A percentile compares a stretch with the other conserved stretches of the same genome.
Evolutionary conservation across 1,140 invertebrate species (phyloP).

Genomic region (Phocides pigmalion): DNA sequence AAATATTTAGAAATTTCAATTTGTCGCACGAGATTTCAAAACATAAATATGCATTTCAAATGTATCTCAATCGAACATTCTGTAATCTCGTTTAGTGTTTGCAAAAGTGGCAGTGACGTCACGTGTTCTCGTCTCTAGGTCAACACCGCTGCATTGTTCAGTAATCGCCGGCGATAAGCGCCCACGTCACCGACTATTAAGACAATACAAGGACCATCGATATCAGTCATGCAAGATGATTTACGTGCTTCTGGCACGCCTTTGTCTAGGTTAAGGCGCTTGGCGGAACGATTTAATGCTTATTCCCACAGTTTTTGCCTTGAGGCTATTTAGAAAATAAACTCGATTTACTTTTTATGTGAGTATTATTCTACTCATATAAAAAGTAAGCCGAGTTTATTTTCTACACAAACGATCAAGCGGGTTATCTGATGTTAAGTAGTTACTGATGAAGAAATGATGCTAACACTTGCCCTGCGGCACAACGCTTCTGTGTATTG

Average conservation of each 20-base stretch:
- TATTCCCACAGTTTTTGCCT: slow-evolving; percentile 3
- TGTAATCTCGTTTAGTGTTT: not conserved
- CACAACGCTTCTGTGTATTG: too few species aligned
- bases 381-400: too few species aligned
- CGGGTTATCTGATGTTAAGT: too few species aligned
- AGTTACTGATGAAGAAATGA: too few species aligned
- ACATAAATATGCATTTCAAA: not conserved
- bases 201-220: slow-evolving; percentile 23
- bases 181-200: slow-evolving; percentile 18
- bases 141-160: slow-evolving; percentile 14
- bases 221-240: slow-evolving; percentile 23
- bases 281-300: not conserved
- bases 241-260: slow-evolving; percentile 7
- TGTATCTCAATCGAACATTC: not conserved
- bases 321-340: not conserved
- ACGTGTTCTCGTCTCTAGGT: slow-evolving; percentile 12
- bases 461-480: too few species aligned
- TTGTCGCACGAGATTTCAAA: too few species aligned
- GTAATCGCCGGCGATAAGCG: slow-evolving; percentile 21
- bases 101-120: not conserved
- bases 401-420: too few species aligned
- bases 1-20: too few species aligned
- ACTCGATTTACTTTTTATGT: not conserved
- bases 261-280: not conserved
- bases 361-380: too few species aligned